Conservation (phyloP, 2,113 vertebrate genomes). For the Noctilio leporinus region DNA sequence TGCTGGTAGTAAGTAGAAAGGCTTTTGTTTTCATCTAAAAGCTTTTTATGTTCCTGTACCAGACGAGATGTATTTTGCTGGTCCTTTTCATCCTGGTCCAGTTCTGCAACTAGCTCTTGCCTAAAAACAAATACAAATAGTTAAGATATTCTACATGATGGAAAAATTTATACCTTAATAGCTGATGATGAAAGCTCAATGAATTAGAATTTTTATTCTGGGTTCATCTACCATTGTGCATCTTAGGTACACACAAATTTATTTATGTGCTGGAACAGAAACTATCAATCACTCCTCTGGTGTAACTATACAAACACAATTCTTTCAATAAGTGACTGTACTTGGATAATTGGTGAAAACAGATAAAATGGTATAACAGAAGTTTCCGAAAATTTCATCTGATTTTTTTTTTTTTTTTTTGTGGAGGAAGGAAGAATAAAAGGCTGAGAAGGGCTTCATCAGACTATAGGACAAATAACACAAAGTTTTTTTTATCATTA, state of each 20-base stretch:
- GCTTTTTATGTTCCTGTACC: conserved; percentile 99
- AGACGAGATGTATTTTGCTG: conserved; percentile 99
- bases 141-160: background rate
- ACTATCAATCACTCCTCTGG: background rate
- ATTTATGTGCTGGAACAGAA: background rate
- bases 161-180: conserved; percentile 14
- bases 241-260: background rate
- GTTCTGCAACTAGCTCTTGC: conserved; percentile 96
- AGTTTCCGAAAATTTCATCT: background rate
- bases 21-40: conserved; percentile 99
- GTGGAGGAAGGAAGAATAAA: background rate
- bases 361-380: background rate
- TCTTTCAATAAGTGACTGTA: background rate
- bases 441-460: background rate
- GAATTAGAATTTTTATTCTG: conserved; percentile 7
- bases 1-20: conserved; percentile 98
- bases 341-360: background rate
- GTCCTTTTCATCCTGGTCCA: conserved; percentile 99
- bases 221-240: background rate
- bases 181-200: background rate
- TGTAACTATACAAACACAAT: background rate
- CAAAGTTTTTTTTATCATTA: background rate
- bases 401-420: background rate
- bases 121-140: conserved; percentile 76
- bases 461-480: background rate